Base-by-base conservation (phyloP, 37 sponge, comb jelly and placozoan genomes). In the Tethya wilhelma region DNA sequence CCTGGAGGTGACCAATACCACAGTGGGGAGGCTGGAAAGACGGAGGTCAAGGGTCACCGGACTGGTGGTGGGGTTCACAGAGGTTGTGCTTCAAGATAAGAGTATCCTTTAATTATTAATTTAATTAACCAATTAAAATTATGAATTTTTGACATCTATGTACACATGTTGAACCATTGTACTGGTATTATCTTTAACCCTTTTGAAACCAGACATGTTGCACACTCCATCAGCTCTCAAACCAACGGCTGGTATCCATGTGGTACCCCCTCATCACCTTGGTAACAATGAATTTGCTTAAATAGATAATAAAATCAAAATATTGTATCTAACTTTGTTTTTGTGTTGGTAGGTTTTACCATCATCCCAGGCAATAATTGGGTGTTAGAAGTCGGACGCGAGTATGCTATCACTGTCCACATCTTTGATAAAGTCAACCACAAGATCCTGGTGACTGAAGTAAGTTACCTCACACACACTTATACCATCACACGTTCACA, bases 351-450 rank as follows among this genome's bases (percentile, higher is more conserved):
- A 91, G 91, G 87, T 22, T 91, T 81, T 49, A 39, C 68, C 33
- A 78, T 91, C 42, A 7, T 53, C 62, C 88, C 91, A 53, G 90
- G 81, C 67, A 69, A 80, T 28, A 58, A 55, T 2, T 95, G 96
- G 96, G 86, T 92, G 46, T 55, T 95, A 62, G 89, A 95, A 56
- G 75, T 62, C 1, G 90, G 89, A 1, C 59, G 88, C 44, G 25
- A 75, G 75, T 95, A 95, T 63, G 78, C 33, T 32, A 81, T 95
- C 78, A 89, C 90, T 49, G 91, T 95, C 17, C 65, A 91, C 55
- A 64, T 95, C 43, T 89, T 66, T 74, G 89, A 85, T 60, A 84
- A 79, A 42, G 65, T 73, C 44, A 92, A 92, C 40, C 96, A 88
- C 53, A 64, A 53, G 64, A 49, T 91, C 36, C 31, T 86, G 14